Conservation (phyloP, 2,888 invertebrate species). For the Volucella inflata region DNA sequence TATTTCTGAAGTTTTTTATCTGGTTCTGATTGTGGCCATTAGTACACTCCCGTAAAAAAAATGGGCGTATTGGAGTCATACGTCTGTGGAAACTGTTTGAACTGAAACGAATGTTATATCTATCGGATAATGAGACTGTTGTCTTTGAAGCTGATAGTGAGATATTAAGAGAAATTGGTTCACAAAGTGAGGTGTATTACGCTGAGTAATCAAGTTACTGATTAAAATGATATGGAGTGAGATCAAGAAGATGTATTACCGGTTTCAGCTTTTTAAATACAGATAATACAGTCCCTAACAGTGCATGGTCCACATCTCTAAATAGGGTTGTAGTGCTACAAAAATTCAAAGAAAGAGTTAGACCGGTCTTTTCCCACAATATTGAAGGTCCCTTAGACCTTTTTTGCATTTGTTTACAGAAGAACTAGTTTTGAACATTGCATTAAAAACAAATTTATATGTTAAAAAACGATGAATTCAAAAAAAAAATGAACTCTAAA, state of each 20-base stretch:
- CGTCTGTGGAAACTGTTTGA: neutral
- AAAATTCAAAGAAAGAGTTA: constrained; percentile 1
- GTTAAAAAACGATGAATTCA: neutral
- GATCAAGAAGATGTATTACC: constrained; percentile 11
- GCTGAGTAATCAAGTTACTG: neutral
- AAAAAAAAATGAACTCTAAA: too few species aligned
- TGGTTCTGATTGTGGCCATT: neutral
- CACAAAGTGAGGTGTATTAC: constrained; percentile 1
- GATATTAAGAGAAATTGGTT: constrained; percentile 2
- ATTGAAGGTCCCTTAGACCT: neutral
- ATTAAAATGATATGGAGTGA: constrained; percentile 1
- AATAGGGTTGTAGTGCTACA: constrained; percentile 1
- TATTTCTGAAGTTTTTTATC: too few species aligned
- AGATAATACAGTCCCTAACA: constrained; percentile 5
- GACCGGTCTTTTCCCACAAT: constrained; percentile 8
- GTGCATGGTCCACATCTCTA: constrained; percentile 2
- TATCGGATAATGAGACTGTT: too few species aligned
- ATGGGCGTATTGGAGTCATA: constrained; percentile 1
- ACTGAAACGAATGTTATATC: neutral
- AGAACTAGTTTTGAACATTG: neutral
- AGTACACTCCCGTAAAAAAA: constrained; percentile 11
- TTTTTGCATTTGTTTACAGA: constrained; percentile 18
- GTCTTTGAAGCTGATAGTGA: constrained; percentile 18
- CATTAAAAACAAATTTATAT: constrained; percentile 6
- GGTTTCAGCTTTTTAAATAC: neutral